Base-by-base conservation (phyloP, 2,113 vertebrate genomes). In the Chelonoidis abingdonii region DNA sequence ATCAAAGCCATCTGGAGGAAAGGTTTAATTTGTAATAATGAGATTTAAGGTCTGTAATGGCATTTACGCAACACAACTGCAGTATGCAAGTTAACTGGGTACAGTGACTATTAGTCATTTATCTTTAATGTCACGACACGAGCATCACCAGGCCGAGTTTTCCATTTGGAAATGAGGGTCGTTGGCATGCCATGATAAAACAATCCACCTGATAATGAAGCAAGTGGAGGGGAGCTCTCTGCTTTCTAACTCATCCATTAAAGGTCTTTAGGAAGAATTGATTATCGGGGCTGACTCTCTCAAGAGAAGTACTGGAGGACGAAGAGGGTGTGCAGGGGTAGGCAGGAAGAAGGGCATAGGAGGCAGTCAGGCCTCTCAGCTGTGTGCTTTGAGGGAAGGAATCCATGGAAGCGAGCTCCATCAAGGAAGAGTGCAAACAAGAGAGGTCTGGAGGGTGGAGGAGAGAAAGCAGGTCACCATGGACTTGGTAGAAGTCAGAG, bases 111-210 rank as follows among this genome's bases (percentile, higher is more conserved):
- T 50, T 3, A 0, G 78, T 4, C 5, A 78, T 2, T 49, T 44
- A 5, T 52, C 41, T 50, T 25, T 80, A 27, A 35, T 7, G 41
- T 31, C 4, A 31, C 6, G 14, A 31, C 35, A 31, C n/a, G 16
- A 25, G 0, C 1, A 2, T 5, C 72, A 9, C 13, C 47, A 2
- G 44, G 29, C 35, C 2, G 16, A 65, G 27, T 2, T 44, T 31
- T 31, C 6, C 54, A 65, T 29, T 29, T 7, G 16, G 25, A 79
- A 41, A 59, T 31, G 16, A 72, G 69, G 56, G 17, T 31, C 14
- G 7, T 41, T 2, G 29, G 13, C 41, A 9, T 6, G 0, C 11
- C 0, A 0, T 25, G 12, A 25, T 16, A 8, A 49, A 47, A 69
- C 3, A 17, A 16, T 12, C 8, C 82, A 10, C 53, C 35, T 52